Percentiles rank a stretch among this genome's conserved stretches.
Conservation (phyloP, 2,888 invertebrate genomes). For the Philonicus albiceps region DNA sequence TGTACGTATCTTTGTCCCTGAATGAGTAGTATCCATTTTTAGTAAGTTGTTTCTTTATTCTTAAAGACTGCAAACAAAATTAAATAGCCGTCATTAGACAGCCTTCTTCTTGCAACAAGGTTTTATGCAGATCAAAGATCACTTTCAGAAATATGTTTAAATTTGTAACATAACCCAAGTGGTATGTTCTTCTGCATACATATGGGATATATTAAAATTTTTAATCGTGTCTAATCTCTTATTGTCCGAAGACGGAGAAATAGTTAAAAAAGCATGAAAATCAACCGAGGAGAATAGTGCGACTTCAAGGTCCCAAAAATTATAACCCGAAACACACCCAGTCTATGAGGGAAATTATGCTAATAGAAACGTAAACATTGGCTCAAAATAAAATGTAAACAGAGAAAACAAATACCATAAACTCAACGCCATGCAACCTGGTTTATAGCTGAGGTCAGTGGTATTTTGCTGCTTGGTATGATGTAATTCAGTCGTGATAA, state of each 20-base stretch:
- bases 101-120: neutral
- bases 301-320: neutral
- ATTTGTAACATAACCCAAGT: neutral
- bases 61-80: neutral
- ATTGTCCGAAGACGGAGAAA: neutral
- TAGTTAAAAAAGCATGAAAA: neutral
- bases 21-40: neutral
- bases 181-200: neutral
- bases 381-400: neutral
- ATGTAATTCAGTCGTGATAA: slow-evolving; percentile 28
- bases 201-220: neutral
- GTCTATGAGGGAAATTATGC: neutral
- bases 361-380: slow-evolving; percentile 12
- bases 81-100: neutral
- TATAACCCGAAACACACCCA: neutral
- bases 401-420: neutral
- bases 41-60: neutral
- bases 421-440: neutral
- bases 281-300: neutral
- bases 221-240: neutral
- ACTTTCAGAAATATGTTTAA: neutral
- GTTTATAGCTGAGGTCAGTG: slow-evolving; percentile 17
- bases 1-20: neutral
- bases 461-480: slow-evolving; percentile 16
- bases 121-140: neutral